A percentile compares a stretch with the other conserved stretches of the same genome.
Conservation (phyloP, 2,113 vertebrate genomes). For the Archilochus colubris region DNA sequence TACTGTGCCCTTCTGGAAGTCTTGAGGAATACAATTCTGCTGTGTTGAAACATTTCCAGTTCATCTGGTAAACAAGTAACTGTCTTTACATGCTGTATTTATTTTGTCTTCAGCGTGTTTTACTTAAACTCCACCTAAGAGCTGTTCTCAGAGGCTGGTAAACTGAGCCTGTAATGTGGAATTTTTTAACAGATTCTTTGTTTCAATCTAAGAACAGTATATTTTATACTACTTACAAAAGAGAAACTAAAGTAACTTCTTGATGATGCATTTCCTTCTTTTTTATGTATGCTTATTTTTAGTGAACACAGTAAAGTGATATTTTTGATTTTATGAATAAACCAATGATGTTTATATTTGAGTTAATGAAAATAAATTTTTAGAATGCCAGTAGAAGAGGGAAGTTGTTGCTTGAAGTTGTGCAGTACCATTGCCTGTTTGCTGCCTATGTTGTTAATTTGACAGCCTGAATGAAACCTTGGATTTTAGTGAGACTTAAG, state of each 20-base stretch:
- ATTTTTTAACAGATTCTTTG: neutral
- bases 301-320: neutral
- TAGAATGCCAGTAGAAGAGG: neutral
- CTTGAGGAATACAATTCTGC: neutral
- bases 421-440: neutral
- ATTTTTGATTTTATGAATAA: neutral
- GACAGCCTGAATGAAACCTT: neutral
- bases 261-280: neutral
- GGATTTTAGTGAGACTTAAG: neutral
- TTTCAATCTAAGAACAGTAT: neutral
- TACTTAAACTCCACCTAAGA: neutral
- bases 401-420: neutral
- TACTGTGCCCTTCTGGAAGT: neutral
- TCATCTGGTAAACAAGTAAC: neutral
- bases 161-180: neutral
- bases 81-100: neutral
- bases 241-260: neutral
- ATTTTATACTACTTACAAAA: neutral
- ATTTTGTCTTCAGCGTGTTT: neutral
- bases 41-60: neutral
- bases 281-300: neutral
- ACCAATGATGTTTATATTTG: neutral
- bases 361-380: neutral
- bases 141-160: neutral
- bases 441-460: neutral